Base-by-base conservation (phyloP, 2,888 invertebrate species). In the Drosophila setosimentum region DNA sequence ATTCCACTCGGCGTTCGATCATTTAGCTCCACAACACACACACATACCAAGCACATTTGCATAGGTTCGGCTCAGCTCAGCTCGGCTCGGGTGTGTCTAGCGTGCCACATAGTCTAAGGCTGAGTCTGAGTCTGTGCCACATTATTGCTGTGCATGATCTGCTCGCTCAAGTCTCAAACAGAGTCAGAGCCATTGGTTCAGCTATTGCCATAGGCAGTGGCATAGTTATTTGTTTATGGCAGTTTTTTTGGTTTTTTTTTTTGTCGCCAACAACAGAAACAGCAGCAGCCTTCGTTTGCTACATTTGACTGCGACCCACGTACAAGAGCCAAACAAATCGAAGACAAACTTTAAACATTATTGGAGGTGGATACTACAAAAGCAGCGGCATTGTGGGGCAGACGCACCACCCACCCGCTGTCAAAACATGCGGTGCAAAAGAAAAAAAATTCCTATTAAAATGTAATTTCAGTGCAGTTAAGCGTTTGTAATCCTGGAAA, bases 241-340 rank as follows among this genome's bases (percentile, higher is more conserved):
- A 68, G 68, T 68, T 16, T 24, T 24, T 53, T 35, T 32, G 21
- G 71, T 68, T 80, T 70, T 68, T 65, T 53, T 77, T 80, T 81
- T 73, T 77, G 78, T 77, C 68, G 73, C 63, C 55, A 45, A 42
- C 67, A 60, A 50, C 51, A 57, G 24, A 72, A 51, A 3, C 40
- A 40, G 16, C 58, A 68, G 68, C 72, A 64, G 60, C 70, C 66
- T 76, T 78, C 67, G 79, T 80, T 78, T 59, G 79, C 72, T 66
- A 70, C 77, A 66, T 70, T 70, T 58, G 76, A 69, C 65, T 70
- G 53, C 90, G 70, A 76, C 90, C 83, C 90, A 84, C 83, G 89
- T 87, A 89, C 82, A 54, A 58, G 64, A 71, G 63, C 72, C 68
- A 72, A 78, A 88, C 90, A 90, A 88, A 90, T 90, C 90, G 90